A percentile compares a stretch with the other conserved stretches of the same genome.
These are phyloP conservation scores for Auanema freiburgensis DNA, from an alignment of 2,888 invertebrate genomes.

Conservation along the genomic window DNA sequence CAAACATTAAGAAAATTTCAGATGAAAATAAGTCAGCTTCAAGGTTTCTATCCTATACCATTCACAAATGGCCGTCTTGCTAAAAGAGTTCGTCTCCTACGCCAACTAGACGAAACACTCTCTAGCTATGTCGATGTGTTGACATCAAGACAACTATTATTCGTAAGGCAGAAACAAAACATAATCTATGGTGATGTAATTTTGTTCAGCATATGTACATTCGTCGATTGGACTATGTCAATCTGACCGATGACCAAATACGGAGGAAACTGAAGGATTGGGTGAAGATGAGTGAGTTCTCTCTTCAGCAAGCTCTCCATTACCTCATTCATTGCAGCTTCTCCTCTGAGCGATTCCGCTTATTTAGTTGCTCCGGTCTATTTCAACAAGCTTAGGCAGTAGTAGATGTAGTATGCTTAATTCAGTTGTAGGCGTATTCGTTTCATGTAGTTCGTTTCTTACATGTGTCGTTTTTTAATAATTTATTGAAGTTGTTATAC, in stretches of 20 bases:
- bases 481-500: background rate
- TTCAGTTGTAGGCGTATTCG: background rate
- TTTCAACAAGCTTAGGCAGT: constrained; percentile 1
- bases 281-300: constrained; percentile 35
- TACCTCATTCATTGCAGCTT: constrained; percentile 9
- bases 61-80: constrained; percentile 24
- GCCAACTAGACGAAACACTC: constrained; percentile 23
- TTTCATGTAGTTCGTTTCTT: background rate
- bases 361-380: constrained; percentile 16
- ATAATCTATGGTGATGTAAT: background rate
- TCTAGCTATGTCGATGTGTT: constrained; percentile 23
- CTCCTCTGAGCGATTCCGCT: constrained; percentile 8
- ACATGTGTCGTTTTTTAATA: background rate
- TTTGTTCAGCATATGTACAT: constrained; percentile 42
- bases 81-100: constrained; percentile 18
- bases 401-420: background rate
- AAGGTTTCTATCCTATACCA: constrained; percentile 26
- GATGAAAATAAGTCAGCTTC: constrained; percentile 13
- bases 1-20: constrained; percentile 2
- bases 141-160: constrained; percentile 38
- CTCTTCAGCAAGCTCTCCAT: background rate
- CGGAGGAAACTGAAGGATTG: constrained; percentile 34
- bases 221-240: constrained; percentile 45
- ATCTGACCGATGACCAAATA: constrained; percentile 35
- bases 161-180: constrained; percentile 23